These are phyloP conservation scores for Brachionus rubens DNA, from an alignment of 1,140 invertebrate species.

Conservation along the genomic window DNA sequence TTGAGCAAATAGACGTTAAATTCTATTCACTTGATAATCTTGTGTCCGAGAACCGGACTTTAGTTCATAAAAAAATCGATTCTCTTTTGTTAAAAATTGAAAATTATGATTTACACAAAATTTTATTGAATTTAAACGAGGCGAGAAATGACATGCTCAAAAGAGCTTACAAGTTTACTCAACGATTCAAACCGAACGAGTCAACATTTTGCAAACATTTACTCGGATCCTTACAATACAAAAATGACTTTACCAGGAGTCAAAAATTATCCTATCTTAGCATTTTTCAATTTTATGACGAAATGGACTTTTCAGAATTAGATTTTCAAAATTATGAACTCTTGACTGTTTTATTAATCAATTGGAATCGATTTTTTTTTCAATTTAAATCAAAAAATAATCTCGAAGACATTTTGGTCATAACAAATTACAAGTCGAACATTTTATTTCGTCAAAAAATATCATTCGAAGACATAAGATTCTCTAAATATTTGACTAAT, in stretches of 20 bases:
- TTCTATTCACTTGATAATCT: not conserved
- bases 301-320: not conserved
- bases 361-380: not conserved
- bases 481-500: slow-evolving; percentile 2
- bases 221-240: not conserved
- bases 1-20: not conserved
- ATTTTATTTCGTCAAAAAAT: not conserved
- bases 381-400: slow-evolving; percentile 7
- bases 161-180: too few species aligned
- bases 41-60: not conserved
- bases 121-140: slow-evolving; percentile 1
- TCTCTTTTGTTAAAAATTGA: too few species aligned
- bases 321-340: not conserved
- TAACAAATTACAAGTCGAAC: not conserved
- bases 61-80: not conserved
- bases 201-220: not conserved
- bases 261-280: not conserved
- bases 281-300: not conserved
- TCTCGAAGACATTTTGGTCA: not conserved
- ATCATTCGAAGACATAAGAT: not conserved
- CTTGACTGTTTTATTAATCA: not conserved
- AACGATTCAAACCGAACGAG: not conserved
- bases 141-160: not conserved
- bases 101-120: not conserved
- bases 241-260: not conserved